phyloP scores from a whole-genome alignment of 2,888 invertebrate genomes.

The Athalia circularis region DNA sequence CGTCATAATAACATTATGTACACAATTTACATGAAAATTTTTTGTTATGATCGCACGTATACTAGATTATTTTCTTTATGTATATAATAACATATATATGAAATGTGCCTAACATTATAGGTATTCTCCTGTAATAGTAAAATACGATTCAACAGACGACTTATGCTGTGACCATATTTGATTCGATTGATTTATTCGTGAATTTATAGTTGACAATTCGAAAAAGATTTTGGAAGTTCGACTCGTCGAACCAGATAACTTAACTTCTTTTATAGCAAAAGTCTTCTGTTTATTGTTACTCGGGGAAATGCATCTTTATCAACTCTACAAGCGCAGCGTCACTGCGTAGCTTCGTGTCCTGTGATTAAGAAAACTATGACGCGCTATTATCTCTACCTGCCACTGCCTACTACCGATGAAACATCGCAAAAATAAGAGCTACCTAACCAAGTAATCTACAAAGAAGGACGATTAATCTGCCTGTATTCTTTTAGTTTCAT shows the following conservation, averaged over 20 bases:
- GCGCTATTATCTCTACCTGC: conserved; percentile 25
- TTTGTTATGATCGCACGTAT: conserved; percentile 26
- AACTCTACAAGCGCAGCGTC: background rate
- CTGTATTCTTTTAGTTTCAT: background rate
- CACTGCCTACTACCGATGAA: conserved; percentile 16
- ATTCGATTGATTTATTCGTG: background rate
- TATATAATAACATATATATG: conserved; percentile 17
- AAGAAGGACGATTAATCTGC: conserved; percentile 6
- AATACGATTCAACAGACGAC: conserved; percentile 22
- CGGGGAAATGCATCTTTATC: background rate
- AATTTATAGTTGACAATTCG: background rate
- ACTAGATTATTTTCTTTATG: background rate
- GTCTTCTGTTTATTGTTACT: conserved; percentile 20
- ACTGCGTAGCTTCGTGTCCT: conserved; percentile 22
- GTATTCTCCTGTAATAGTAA: background rate
- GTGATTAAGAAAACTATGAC: conserved; percentile 27
- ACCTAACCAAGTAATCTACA: conserved; percentile 35
- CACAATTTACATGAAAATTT: conserved; percentile 57
- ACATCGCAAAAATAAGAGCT: conserved; percentile 4
- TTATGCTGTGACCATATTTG: background rate
- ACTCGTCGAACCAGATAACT: too few relatives aligned
- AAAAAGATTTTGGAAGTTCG: background rate
- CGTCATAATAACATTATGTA: conserved; percentile 52
- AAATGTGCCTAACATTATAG: conserved; percentile 13
- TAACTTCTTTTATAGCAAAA: conserved; percentile 26